Conservation (phyloP, 2,797 vertebrate genomes). For the Hephaestus fuliginosus region DNA sequence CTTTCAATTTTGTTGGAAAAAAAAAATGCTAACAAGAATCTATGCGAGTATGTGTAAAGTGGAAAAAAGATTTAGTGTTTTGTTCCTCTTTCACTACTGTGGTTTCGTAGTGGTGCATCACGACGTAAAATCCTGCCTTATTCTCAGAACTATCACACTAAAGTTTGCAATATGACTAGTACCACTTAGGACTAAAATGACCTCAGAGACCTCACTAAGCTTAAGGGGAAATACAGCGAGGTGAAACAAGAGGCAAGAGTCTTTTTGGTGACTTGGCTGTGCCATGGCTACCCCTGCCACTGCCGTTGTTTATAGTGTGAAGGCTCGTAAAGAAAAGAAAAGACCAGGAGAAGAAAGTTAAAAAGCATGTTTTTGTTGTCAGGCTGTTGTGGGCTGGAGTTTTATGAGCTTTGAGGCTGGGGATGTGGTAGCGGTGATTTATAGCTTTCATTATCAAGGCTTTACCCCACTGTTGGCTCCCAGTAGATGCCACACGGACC, state of each 20-base stretch:
- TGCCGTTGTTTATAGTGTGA: constrained; percentile 50
- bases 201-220: constrained; percentile 7
- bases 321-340: constrained; percentile 22
- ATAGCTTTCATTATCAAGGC: constrained; percentile 78
- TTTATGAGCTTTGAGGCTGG: constrained; percentile 71
- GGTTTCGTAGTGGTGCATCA: background rate
- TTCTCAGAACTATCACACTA: background rate
- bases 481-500: constrained; percentile 38
- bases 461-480: constrained; percentile 58
- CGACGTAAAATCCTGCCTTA: background rate
- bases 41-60: too few species aligned
- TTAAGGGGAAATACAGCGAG: background rate
- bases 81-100: background rate
- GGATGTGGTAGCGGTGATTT: constrained; percentile 73
- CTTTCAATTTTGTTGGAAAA: background rate
- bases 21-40: background rate
- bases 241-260: background rate
- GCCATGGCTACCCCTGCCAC: constrained; percentile 35
- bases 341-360: background rate
- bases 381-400: constrained; percentile 56
- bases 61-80: too few species aligned
- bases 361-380: constrained; percentile 55
- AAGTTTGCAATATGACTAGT: background rate
- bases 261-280: constrained; percentile 24
- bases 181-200: background rate